Conservation (phyloP, 2,113 vertebrate species). For the Microtus oregoni region DNA sequence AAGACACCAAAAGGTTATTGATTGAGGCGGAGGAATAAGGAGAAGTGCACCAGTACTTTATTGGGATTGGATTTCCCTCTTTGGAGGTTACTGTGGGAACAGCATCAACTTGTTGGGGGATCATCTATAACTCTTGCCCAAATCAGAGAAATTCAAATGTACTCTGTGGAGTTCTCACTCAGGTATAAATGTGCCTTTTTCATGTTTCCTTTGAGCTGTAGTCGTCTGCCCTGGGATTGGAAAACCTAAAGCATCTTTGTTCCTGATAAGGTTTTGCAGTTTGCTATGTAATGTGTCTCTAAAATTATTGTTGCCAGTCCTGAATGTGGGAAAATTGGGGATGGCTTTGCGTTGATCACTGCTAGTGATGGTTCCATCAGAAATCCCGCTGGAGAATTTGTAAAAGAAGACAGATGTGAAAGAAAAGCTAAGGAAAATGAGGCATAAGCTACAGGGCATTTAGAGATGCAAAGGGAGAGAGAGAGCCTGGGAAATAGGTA, state of each 20-base stretch:
- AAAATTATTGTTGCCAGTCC: background rate
- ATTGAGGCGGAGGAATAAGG: slow-evolving; percentile 31
- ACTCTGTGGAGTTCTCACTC: background rate
- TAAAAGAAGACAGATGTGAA: background rate
- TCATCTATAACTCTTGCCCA: background rate
- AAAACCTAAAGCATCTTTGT: background rate
- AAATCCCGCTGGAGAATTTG: background rate
- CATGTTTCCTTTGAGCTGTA: background rate
- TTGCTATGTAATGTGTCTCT: background rate
- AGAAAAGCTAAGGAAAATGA: background rate
- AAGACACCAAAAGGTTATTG: slow-evolving; percentile 59
- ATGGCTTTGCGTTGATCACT: background rate
- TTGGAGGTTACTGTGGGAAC: background rate
- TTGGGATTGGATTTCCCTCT: slow-evolving; percentile 58
- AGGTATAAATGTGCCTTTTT: background rate
- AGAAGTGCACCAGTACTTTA: background rate
- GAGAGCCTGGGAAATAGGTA: background rate
- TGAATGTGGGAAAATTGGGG: background rate
- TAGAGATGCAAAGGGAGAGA: background rate
- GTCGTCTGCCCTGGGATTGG: background rate
- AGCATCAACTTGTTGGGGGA: slow-evolving; percentile 10
- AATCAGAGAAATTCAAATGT: slow-evolving; percentile 4
- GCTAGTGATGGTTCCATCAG: background rate
- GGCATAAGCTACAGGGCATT: background rate
- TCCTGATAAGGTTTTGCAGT: background rate